A percentile compares a stretch with the other conserved stretches of the same genome.
Evolutionary conservation across 1,140 invertebrate species (phyloP).

Genomic region (Wasmannia auropunctata): DNA sequence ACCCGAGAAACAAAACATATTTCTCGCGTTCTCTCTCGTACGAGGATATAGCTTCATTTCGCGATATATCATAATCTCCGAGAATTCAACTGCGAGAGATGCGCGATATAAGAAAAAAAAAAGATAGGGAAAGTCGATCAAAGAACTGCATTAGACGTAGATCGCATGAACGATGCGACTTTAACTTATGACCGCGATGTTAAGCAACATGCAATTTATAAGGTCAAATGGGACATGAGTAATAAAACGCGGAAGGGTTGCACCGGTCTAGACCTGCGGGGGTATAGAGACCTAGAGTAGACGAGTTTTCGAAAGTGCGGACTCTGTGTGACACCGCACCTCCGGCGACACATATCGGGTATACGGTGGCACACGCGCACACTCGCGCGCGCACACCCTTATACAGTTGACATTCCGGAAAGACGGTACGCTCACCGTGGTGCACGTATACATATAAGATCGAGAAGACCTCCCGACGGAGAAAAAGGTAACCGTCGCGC

Average conservation of each 20-base stretch:
- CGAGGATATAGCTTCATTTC: not conserved
- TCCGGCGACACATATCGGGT: not conserved
- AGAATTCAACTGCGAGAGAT: not conserved
- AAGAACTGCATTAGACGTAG: not conserved
- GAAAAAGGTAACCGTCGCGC: conserved; percentile 75
- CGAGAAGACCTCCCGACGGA: conserved; percentile 63
- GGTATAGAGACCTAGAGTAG: not conserved
- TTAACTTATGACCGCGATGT: not conserved
- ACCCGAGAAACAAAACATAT: not conserved
- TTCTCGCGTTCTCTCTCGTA: not conserved
- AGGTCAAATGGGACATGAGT: conserved; percentile 17
- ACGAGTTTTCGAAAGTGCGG: conserved; percentile 47
- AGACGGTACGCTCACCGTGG: conserved; percentile 7
- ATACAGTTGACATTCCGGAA: conserved; percentile 49
- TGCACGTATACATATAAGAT: conserved; percentile 39
- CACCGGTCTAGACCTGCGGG: not conserved
- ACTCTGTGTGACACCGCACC: not conserved
- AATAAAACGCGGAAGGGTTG: not conserved
- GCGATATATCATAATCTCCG: not conserved
- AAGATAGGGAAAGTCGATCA: not conserved
- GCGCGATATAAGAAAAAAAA: not conserved
- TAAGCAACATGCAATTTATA: not conserved
- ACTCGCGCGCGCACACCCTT: not conserved
- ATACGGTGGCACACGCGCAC: not conserved
- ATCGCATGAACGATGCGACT: not conserved